Conservation (phyloP, 2,797 vertebrate species). For the Halcyon badia region DNA sequence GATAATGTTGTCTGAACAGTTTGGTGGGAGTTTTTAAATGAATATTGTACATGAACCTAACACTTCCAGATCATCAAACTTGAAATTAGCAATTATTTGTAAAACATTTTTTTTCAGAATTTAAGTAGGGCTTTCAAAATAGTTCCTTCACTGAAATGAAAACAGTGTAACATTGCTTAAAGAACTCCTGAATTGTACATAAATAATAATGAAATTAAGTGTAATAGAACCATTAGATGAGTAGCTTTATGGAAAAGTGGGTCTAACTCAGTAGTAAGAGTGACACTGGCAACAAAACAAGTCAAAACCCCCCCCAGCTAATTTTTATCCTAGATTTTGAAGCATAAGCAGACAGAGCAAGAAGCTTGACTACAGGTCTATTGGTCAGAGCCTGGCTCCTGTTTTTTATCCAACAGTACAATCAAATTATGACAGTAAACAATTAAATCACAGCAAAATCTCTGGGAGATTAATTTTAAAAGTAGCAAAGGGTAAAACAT, state of each 20-base stretch:
- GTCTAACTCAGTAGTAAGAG: neutral
- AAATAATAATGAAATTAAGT: neutral
- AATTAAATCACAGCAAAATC: neutral
- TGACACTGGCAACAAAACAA: neutral
- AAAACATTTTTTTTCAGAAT: neutral
- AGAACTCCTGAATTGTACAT: neutral
- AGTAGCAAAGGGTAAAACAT: neutral
- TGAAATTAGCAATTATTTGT: neutral
- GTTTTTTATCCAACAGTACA: neutral
- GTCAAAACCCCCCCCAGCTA: neutral
- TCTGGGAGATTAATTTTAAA: neutral
- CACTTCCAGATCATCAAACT: neutral
- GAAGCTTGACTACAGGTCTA: neutral
- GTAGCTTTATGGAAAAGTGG: neutral
- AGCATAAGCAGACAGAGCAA: neutral
- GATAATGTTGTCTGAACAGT: neutral
- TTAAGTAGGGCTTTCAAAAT: neutral
- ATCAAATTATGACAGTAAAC: neutral
- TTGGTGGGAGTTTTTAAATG: neutral
- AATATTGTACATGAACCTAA: neutral
- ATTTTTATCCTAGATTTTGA: neutral
- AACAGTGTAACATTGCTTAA: neutral
- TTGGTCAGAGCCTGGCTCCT: neutral
- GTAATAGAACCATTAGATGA: neutral
- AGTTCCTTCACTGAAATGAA: neutral